These are phyloP conservation scores for Cichlasoma orientale DNA, from an alignment of 2,797 vertebrate genomes.

Conservation along the genomic window DNA sequence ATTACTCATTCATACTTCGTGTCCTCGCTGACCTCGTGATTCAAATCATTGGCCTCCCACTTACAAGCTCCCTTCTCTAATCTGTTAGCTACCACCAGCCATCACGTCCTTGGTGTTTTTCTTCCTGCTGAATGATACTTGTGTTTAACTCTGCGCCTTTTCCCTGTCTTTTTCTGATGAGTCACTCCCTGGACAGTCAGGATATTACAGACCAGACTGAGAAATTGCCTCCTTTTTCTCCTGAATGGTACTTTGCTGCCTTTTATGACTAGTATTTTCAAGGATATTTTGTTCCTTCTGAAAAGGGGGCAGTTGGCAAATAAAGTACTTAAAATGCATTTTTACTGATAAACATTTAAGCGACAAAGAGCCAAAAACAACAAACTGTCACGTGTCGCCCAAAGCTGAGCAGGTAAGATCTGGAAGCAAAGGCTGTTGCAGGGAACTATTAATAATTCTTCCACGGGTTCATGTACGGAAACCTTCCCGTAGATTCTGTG, in stretches of 20 bases:
- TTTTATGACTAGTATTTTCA: neutral
- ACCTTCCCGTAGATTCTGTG: neutral
- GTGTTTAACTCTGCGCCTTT: slow-evolving; percentile 8
- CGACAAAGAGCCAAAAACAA: neutral
- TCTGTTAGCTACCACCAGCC: neutral
- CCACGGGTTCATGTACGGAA: neutral
- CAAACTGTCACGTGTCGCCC: neutral
- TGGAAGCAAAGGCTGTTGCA: neutral
- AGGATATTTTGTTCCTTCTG: neutral
- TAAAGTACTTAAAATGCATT: neutral
- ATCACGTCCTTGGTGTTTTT: neutral
- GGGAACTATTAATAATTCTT: neutral
- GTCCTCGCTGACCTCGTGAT: slow-evolving; percentile 3
- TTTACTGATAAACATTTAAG: neutral
- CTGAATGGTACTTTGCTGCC: neutral
- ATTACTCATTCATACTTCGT: neutral
- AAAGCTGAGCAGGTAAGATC: neutral
- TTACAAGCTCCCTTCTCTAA: neutral
- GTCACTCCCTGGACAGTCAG: neutral
- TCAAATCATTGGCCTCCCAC: neutral
- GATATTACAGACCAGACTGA: slow-evolving; percentile 7
- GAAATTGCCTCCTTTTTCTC: neutral
- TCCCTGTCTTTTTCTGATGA: slow-evolving; percentile 2
- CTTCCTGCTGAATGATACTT: neutral
- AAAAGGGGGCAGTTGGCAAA: neutral